Conservation (phyloP, 2,113 vertebrate species). For the Pseudopipra pipra region DNA sequence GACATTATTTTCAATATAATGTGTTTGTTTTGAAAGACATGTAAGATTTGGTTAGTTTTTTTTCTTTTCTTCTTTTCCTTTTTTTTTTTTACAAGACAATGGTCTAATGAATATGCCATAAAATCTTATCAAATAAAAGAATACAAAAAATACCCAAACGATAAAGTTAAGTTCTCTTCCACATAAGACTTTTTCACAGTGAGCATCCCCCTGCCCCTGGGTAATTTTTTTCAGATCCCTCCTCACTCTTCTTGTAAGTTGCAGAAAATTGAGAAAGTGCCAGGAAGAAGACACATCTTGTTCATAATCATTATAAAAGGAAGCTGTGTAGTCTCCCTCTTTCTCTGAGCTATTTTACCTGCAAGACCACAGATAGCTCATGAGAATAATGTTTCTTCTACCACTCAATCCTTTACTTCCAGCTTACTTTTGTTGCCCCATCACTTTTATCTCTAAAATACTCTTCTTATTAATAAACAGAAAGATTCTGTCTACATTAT, state of each 20-base stretch:
- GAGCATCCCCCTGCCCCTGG: background rate
- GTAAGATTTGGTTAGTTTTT: background rate
- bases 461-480: background rate
- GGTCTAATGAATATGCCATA: background rate
- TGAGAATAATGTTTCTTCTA: background rate
- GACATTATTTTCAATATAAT: background rate
- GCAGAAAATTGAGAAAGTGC: background rate
- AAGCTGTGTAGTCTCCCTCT: background rate
- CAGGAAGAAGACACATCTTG: background rate
- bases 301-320: background rate
- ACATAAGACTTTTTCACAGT: background rate
- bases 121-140: background rate
- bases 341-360: background rate
- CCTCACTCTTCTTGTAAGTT: background rate
- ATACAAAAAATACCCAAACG: background rate
- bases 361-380: background rate
- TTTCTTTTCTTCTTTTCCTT: background rate
- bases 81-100: background rate
- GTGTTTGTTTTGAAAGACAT: background rate
- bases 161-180: background rate
- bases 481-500: background rate
- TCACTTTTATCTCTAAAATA: background rate
- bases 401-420: background rate
- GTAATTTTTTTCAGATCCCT: background rate
- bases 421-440: accelerated